Percentiles rank a stretch among this genome's conserved stretches.
Evolutionary conservation across 2,113 vertebrate genomes (phyloP).

Genomic region (Nothoprocta pentlandii): DNA sequence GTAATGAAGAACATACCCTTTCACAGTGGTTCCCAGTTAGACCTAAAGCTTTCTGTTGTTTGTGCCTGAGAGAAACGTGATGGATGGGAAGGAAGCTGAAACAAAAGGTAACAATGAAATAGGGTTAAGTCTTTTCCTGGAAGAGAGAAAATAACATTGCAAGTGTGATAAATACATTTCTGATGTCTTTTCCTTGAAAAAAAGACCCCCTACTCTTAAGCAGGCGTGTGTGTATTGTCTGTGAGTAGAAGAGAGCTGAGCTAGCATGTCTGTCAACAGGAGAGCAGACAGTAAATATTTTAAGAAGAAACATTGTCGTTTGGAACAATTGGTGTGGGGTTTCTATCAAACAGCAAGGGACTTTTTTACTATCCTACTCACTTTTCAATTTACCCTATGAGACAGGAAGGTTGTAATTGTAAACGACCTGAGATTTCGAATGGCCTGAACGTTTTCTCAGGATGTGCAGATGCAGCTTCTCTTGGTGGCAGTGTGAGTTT

Average conservation of each 20-base stretch:
- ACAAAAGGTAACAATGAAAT: neutral
- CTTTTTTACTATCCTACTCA: neutral
- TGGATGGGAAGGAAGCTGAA: neutral
- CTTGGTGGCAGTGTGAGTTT: neutral
- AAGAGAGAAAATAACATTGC: neutral
- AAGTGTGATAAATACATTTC: neutral
- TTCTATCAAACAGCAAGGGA: neutral
- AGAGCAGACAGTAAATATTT: constrained; percentile 14
- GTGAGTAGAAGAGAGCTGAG: neutral
- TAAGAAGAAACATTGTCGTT: constrained; percentile 27
- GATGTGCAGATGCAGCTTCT: neutral
- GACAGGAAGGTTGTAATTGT: neutral
- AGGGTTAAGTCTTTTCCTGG: neutral
- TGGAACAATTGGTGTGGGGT: neutral
- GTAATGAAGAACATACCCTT: neutral
- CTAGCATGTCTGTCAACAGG: neutral
- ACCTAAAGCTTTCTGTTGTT: neutral
- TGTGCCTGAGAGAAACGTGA: neutral
- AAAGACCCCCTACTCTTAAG: neutral
- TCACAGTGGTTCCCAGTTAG: neutral
- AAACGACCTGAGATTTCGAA: neutral
- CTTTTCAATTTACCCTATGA: neutral
- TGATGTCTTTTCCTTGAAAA: neutral
- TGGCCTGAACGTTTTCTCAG: neutral
- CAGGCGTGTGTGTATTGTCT: neutral